Percentiles rank a stretch among this genome's conserved stretches.
Evolutionary conservation across 2,888 invertebrate genomes (phyloP).

Genomic region (Drosophila rubida): DNA sequence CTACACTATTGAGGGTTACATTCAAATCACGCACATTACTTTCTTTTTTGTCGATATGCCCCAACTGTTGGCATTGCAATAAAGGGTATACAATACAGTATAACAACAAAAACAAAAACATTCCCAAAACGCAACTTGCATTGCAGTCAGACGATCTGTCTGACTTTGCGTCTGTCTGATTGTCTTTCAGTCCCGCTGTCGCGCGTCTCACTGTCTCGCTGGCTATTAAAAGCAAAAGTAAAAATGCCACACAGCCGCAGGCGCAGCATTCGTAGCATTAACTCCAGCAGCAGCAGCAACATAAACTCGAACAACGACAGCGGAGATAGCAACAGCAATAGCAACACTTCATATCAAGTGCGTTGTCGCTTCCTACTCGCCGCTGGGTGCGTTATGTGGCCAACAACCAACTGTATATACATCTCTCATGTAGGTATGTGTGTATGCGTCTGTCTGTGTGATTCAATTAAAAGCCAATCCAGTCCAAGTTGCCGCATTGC

Average conservation of each 20-base stretch:
- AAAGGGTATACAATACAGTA: slow-evolving; percentile 32
- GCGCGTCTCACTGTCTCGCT: slow-evolving; percentile 24
- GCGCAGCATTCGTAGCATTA: slow-evolving; percentile 29
- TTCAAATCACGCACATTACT: neutral
- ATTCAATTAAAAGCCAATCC: slow-evolving; percentile 75
- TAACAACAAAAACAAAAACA: slow-evolving; percentile 6
- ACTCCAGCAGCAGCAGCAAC: slow-evolving; percentile 29
- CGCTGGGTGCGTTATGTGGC: slow-evolving; percentile 51
- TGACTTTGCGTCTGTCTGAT: neutral
- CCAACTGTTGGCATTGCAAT: neutral
- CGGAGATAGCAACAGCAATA: slow-evolving; percentile 16
- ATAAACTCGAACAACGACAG: slow-evolving; percentile 28
- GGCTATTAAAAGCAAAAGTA: slow-evolving; percentile 79
- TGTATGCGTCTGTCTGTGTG: slow-evolving; percentile 2
- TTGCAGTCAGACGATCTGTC: slow-evolving; percentile 16
- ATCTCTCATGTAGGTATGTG: neutral
- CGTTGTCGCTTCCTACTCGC: slow-evolving; percentile 75
- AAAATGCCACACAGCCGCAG: slow-evolving; percentile 67
- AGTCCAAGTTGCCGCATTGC: slow-evolving; percentile 59
- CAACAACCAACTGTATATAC: slow-evolving; percentile 42
- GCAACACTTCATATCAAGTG: slow-evolving; percentile 62
- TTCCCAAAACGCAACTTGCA: slow-evolving; percentile 31
- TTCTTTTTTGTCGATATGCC: neutral
- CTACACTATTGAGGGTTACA: neutral
- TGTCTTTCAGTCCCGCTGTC: slow-evolving; percentile 22